A percentile compares a stretch with the other conserved stretches of the same genome.
These are phyloP conservation scores for Metaphire vulgaris DNA, from an alignment of 1,140 invertebrate species.

Conservation along the genomic window DNA sequence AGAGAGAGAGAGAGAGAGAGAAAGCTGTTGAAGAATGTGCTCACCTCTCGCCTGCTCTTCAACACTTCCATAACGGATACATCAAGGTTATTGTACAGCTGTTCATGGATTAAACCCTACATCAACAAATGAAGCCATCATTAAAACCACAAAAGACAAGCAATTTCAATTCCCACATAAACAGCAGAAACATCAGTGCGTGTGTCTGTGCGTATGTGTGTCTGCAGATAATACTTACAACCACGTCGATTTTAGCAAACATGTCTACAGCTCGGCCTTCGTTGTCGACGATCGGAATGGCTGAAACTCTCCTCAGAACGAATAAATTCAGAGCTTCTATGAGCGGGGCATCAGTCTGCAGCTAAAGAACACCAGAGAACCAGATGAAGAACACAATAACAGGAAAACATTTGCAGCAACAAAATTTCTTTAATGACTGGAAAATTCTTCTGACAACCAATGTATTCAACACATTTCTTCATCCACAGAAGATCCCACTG, in stretches of 20 bases:
- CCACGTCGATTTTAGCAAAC: conserved; percentile 99
- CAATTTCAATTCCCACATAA: background rate
- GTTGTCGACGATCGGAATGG: conserved; percentile 81
- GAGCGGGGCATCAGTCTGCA: conserved; percentile 82
- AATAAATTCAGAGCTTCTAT: conserved; percentile 94
- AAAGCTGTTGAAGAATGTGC: background rate
- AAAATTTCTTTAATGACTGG: too few relatives aligned
- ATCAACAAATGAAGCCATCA: background rate
- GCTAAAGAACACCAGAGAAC: conserved; percentile 48
- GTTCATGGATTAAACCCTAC: conserved; percentile 95
- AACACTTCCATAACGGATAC: conserved; percentile 89
- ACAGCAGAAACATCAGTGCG: too few relatives aligned
- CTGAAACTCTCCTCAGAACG: conserved; percentile 87
- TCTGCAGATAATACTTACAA: conserved; percentile 75
- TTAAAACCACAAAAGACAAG: background rate
- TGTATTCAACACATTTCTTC: too few relatives aligned
- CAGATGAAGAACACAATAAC: too few relatives aligned
- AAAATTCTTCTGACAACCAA: too few relatives aligned
- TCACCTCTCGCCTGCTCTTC: conserved; percentile 69
- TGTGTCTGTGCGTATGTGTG: too few relatives aligned
- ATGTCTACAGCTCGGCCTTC: conserved; percentile 89
- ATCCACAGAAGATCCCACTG: too few relatives aligned
- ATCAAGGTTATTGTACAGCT: conserved; percentile 98
- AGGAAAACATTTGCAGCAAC: too few relatives aligned
- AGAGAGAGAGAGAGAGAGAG: too few relatives aligned